phyloP scores from a whole-genome alignment of 2,888 invertebrate species.

The Hartigia nigra region DNA sequence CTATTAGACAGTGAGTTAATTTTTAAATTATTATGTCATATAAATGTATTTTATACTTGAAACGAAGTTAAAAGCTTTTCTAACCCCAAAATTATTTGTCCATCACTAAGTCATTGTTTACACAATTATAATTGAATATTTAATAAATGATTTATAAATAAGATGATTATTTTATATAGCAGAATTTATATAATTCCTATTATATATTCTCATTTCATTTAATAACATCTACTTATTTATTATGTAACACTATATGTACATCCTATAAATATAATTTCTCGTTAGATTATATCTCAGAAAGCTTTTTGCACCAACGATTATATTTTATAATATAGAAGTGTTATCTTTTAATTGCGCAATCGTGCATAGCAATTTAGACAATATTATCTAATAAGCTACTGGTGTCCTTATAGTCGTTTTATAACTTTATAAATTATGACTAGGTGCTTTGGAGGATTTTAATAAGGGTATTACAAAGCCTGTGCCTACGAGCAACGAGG shows the following conservation, averaged over 20 bases:
- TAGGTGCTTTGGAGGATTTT: constrained; percentile 77
- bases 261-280: neutral
- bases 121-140: constrained; percentile 6
- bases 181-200: neutral
- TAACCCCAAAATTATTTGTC: constrained; percentile 33
- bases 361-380: neutral
- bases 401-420: constrained; percentile 18
- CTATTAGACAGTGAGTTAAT: constrained; percentile 78
- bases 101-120: constrained; percentile 4
- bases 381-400: neutral
- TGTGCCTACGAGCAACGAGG: constrained; percentile 29
- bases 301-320: neutral
- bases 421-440: constrained; percentile 22
- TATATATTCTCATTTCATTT: neutral
- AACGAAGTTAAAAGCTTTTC: constrained; percentile 52
- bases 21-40: constrained; percentile 34
- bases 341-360: neutral
- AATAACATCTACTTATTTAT: constrained; percentile 10
- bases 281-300: neutral
- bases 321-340: neutral
- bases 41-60: constrained; percentile 45
- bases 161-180: neutral
- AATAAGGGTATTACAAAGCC: constrained; percentile 56
- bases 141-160: constrained; percentile 6
- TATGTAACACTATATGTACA: neutral